A percentile compares a stretch with the other conserved stretches of the same genome.
phyloP scores from a whole-genome alignment of 1,140 invertebrate species.

The Oscheius sp. region DNA sequence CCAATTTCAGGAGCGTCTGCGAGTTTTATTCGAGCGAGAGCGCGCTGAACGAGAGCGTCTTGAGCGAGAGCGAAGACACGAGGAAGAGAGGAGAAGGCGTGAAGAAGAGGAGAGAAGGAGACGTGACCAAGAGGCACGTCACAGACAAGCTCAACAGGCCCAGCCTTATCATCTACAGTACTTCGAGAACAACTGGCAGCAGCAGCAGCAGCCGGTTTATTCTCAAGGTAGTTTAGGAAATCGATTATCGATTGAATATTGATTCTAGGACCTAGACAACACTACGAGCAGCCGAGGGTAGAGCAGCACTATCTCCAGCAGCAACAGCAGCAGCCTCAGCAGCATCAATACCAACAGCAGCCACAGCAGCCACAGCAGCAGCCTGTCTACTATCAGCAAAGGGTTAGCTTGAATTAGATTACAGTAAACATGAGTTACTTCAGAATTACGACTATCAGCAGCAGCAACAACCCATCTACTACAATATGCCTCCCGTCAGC shows the following conservation, averaged over 20 bases:
- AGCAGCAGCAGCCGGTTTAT: constrained; percentile 1
- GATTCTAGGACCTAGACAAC: constrained; percentile 21
- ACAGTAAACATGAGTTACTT: background rate
- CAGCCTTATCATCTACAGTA: constrained; percentile 34
- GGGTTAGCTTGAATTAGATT: constrained; percentile 4
- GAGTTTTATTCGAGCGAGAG: constrained; percentile 29
- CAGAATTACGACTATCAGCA: constrained; percentile 29
- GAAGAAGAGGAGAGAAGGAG: constrained; percentile 13
- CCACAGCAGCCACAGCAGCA: constrained; percentile 34
- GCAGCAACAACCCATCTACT: constrained; percentile 2
- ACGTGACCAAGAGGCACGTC: constrained; percentile 10
- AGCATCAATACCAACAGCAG: constrained; percentile 42
- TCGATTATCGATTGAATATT: no score
- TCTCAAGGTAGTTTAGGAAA: background rate
- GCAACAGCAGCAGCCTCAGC: constrained; percentile 29
- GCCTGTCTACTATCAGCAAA: constrained; percentile 21
- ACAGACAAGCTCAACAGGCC: constrained; percentile 21
- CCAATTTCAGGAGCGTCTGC: constrained; percentile 26
- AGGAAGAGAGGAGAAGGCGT: constrained; percentile 12
- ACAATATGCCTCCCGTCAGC: constrained; percentile 12
- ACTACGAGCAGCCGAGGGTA: constrained; percentile 30
- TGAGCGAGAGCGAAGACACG: constrained; percentile 23
- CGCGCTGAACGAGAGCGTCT: constrained; percentile 25
- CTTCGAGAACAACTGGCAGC: background rate
- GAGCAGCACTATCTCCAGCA: constrained; percentile 27